A percentile compares a stretch with the other conserved stretches of the same genome.
phyloP scores from a whole-genome alignment of 2,888 invertebrate species.

The Gortyna flavago region DNA sequence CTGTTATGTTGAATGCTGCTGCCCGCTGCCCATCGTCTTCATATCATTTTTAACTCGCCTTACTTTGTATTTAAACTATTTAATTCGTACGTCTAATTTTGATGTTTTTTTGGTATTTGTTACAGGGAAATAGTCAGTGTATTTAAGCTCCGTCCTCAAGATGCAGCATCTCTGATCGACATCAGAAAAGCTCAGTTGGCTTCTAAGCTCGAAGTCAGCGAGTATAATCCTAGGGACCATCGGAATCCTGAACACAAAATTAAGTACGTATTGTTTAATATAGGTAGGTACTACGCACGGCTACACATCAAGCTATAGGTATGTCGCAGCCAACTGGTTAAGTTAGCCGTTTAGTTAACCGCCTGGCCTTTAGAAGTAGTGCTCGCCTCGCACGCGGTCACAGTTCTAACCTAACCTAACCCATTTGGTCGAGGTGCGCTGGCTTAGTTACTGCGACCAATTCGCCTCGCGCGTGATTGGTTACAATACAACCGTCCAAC shows the following conservation, averaged over 20 bases:
- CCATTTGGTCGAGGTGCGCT: too few relatives aligned
- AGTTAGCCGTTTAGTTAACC: too few relatives aligned
- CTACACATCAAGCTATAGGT: background rate
- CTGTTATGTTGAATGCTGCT: too few relatives aligned
- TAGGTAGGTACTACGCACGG: background rate
- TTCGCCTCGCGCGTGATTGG: too few relatives aligned
- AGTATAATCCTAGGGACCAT: conserved; percentile 73
- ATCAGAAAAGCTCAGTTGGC: conserved; percentile 69
- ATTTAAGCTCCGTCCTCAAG: conserved; percentile 31
- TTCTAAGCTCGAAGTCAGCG: conserved; percentile 40
- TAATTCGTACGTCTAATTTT: background rate
- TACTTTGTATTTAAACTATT: background rate
- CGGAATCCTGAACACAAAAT: conserved; percentile 72
- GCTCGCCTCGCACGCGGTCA: too few relatives aligned
- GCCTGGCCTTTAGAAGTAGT: too few relatives aligned
- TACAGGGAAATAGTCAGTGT: conserved; percentile 76
- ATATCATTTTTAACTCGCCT: background rate
- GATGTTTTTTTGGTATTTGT: conserved; percentile 10
- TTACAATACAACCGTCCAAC: too few relatives aligned
- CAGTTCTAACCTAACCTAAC: too few relatives aligned
- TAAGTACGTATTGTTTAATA: conserved; percentile 66
- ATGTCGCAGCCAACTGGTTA: too few relatives aligned
- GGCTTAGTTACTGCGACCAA: too few relatives aligned
- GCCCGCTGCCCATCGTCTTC: background rate
- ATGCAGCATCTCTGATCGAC: conserved; percentile 66